Percentiles rank a stretch among this genome's conserved stretches.
phyloP scores from a whole-genome alignment of 2,797 vertebrate genomes.

The Hipposideros larvatus region DNA sequence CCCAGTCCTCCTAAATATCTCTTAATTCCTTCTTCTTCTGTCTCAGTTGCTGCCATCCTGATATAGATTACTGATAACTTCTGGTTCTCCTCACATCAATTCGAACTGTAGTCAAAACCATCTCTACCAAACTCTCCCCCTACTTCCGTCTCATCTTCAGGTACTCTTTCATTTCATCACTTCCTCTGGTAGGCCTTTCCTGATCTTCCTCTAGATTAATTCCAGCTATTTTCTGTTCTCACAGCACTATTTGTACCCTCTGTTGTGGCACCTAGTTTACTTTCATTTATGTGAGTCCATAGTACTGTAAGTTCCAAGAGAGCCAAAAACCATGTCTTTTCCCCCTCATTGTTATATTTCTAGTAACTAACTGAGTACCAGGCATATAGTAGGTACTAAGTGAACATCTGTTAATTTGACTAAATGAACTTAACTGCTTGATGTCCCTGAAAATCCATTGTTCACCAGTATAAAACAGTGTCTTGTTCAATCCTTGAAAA shows the following conservation, averaged over 20 bases:
- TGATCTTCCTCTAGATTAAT: neutral
- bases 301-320: neutral
- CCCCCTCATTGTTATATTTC: neutral
- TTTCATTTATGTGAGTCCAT: neutral
- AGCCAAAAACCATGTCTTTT: neutral
- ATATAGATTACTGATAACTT: neutral
- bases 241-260: neutral
- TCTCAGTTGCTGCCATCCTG: neutral
- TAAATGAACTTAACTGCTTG: neutral
- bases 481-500: conserved; percentile 29
- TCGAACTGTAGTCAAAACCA: neutral
- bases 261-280: neutral
- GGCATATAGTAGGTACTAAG: neutral
- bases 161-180: neutral
- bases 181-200: neutral
- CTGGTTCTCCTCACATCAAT: neutral
- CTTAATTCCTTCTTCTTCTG: neutral
- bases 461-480: neutral
- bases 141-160: neutral
- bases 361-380: neutral
- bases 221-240: neutral
- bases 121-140: neutral
- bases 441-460: neutral
- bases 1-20: neutral
- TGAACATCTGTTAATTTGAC: neutral